These are phyloP conservation scores for Caenorhabditis briggsae DNA, from an alignment of 1,140 invertebrate species.

Conservation along the genomic window DNA sequence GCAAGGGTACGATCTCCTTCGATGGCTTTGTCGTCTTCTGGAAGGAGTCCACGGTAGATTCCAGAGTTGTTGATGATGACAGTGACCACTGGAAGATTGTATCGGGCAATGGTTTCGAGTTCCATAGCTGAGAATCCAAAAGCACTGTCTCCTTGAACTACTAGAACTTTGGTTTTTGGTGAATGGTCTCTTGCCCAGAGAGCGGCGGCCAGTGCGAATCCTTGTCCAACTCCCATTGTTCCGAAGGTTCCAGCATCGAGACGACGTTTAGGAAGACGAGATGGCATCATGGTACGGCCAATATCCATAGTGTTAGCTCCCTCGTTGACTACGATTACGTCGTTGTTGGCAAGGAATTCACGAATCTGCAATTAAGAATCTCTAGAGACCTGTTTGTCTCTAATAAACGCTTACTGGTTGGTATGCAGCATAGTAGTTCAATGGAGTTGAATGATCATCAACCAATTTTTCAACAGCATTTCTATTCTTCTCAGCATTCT, in stretches of 20 bases:
- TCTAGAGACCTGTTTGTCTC: constrained; percentile 72
- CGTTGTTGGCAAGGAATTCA: constrained; percentile 79
- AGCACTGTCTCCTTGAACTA: constrained; percentile 92
- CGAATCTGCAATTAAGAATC: constrained; percentile 75
- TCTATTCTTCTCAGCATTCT: constrained; percentile 81
- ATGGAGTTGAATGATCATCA: constrained; percentile 83
- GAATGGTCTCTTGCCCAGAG: constrained; percentile 87
- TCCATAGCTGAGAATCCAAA: constrained; percentile 99
- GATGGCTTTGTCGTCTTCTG: constrained; percentile 84
- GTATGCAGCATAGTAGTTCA: constrained; percentile 94
- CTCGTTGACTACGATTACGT: constrained; percentile 94
- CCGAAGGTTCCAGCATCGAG: constrained; percentile 84
- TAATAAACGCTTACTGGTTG: constrained; percentile 82
- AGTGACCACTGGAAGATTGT: constrained; percentile 90
- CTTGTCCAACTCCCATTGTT: constrained; percentile 95
- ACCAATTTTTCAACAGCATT: constrained; percentile 81
- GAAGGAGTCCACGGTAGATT: constrained; percentile 88
- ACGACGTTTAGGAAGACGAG: constrained; percentile 87
- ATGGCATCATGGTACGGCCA: constrained; percentile 88
- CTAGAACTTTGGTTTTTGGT: constrained; percentile 87
- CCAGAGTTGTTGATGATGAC: constrained; percentile 96
- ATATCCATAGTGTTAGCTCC: constrained; percentile 99
- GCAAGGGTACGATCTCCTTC: constrained; percentile 81
- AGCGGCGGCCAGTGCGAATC: constrained; percentile 92
- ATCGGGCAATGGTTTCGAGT: constrained; percentile 93